These are phyloP conservation scores for Sphaerodactylus townsendi DNA, from an alignment of 2,113 vertebrate genomes.

Conservation along the genomic window DNA sequence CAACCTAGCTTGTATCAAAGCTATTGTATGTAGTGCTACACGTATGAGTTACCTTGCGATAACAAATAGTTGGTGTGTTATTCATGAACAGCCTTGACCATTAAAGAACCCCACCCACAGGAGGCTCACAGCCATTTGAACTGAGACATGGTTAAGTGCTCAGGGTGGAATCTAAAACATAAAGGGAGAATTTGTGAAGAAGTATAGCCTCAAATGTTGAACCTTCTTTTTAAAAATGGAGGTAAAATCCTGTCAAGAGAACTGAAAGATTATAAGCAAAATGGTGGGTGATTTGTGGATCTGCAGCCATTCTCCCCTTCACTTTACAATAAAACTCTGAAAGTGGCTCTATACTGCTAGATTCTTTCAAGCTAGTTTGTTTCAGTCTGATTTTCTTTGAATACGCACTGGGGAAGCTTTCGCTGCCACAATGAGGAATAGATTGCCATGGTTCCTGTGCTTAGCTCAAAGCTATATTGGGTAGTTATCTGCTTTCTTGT, in stretches of 20 bases:
- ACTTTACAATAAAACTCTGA: not conserved
- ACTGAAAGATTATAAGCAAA: not conserved
- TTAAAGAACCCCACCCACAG: not conserved
- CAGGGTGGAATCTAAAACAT: not conserved
- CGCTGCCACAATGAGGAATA: not conserved
- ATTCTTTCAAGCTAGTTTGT: not conserved
- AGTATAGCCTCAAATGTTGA: not conserved
- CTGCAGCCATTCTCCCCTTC: not conserved
- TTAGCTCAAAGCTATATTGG: not conserved
- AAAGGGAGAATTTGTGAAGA: not conserved
- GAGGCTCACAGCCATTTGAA: not conserved
- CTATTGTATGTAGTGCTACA: rapidly evolving
- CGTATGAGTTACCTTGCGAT: not conserved
- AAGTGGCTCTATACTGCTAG: not conserved
- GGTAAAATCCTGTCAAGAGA: not conserved
- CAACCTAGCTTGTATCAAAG: slow-evolving; percentile 12
- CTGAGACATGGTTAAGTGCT: not conserved
- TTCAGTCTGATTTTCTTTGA: not conserved
- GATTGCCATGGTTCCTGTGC: not conserved
- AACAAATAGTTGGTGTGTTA: not conserved
- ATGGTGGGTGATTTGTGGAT: not conserved
- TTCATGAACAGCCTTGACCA: not conserved
- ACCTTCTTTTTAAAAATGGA: not conserved
- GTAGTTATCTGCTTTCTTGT: not conserved
- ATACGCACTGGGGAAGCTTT: not conserved